Base-by-base conservation (phyloP, 2,888 invertebrate species). In the Papilio elwesi region DNA sequence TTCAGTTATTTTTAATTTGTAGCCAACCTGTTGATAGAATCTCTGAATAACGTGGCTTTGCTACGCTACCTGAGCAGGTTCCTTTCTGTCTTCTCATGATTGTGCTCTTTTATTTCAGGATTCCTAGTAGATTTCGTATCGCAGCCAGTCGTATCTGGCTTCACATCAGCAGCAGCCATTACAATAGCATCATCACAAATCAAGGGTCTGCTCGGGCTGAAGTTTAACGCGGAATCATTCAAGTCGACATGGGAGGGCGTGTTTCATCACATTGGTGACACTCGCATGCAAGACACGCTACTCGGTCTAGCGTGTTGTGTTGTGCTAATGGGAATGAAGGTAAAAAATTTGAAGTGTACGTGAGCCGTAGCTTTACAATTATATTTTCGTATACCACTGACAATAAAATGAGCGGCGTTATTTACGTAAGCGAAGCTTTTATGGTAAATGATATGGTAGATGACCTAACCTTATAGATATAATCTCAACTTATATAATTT, bases 111-210 rank as follows among this genome's bases (percentile, higher is more conserved):
- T 48, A n/a, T 87, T 87, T 1, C 88, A 96, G 96, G 97, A 68
- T 96, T 96, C 82, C 89, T 97, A 11, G 95, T 97, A 15, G 96
- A 96, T 75, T 96, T 97, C 79, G 96, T 97, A 7, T 97, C 97
- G 0, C 88, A 95, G 0, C 96, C 97, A 0, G 97, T 97, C 0
- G 96, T 96, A 2, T 95, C 96, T 0, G 97, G 96, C 0, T 97
- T 97, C 84, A 96, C 97, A 5, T 96, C 97, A 0, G 97, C 97
- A 0, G 96, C 97, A 0, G 96, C 97, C 9, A 82, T 97, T 6
- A 96, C 96, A 13, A 97, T 97, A 77, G 96, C 96, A 0, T 95
- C 96, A 8, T 95, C 96, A 0, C 97, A 97, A 86, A 91, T 96
- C n/a, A 96, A 96, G 80, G 95, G 95, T 26, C 86, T 96, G 12